Evolutionary conservation across 2,888 invertebrate genomes (phyloP).

Genomic region (Choreutis nemorana): DNA sequence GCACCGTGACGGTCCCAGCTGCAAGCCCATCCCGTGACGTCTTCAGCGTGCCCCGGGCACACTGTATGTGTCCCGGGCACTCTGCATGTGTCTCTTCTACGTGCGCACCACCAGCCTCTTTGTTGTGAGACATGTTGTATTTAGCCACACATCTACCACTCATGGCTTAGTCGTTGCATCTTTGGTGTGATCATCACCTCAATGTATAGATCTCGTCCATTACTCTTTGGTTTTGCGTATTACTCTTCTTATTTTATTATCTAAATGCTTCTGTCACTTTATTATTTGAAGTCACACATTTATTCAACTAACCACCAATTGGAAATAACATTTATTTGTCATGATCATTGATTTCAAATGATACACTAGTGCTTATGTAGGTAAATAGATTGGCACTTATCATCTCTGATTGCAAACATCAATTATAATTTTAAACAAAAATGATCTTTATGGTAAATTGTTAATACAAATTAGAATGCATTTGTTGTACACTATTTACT

Average conservation of each 20-base stretch:
- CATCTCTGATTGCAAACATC: constrained; percentile 14
- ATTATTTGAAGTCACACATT: constrained; percentile 34
- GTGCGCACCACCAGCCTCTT: constrained; percentile 38
- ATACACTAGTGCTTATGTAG: constrained; percentile 17
- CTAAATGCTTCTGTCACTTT: constrained; percentile 36
- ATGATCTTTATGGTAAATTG: constrained; percentile 10
- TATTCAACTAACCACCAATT: constrained; percentile 36
- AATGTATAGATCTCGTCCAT: constrained; percentile 36
- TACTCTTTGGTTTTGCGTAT: constrained; percentile 33
- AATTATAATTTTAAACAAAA: constrained; percentile 1
- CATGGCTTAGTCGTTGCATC: constrained; percentile 60
- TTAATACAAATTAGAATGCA: no score
- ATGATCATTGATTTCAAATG: constrained; percentile 16
- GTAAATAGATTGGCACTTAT: constrained; percentile 42
- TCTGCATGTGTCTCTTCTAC: no score
- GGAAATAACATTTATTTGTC: constrained; percentile 34
- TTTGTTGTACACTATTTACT: no score
- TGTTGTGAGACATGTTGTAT: constrained; percentile 50
- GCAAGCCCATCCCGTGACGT: not conserved
- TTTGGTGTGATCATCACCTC: constrained; percentile 43
- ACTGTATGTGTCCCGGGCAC: no score
- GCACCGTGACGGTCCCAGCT: constrained; percentile 32
- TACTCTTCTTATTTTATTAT: constrained; percentile 39
- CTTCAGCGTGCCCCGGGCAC: not conserved
- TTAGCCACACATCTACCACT: constrained; percentile 46